These are phyloP conservation scores for Tadarida brasiliensis DNA, from an alignment of 2,797 vertebrate genomes.

Conservation along the genomic window DNA sequence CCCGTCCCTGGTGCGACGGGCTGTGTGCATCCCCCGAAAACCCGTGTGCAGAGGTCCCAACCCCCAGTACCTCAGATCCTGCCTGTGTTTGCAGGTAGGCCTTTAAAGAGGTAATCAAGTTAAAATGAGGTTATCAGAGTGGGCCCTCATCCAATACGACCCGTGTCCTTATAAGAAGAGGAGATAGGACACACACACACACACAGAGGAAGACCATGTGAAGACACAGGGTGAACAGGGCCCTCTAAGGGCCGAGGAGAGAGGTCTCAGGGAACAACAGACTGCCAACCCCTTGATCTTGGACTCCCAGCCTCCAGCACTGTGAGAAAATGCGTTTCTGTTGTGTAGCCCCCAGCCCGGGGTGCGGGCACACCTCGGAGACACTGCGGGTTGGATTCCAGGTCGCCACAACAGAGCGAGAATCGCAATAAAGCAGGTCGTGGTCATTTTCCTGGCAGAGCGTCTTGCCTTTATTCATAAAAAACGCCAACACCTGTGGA, in stretches of 20 bases:
- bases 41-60: not conserved
- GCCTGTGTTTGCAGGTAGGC: not conserved
- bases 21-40: not conserved
- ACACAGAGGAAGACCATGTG: not conserved
- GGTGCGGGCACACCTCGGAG: not conserved
- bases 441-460: not conserved
- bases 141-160: not conserved
- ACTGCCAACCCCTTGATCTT: not conserved
- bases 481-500: not conserved
- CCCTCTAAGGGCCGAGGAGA: not conserved
- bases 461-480: not conserved
- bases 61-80: not conserved
- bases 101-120: not conserved
- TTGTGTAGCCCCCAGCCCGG: not conserved
- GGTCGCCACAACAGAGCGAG: not conserved
- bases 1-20: too few species aligned
- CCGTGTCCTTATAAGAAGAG: not conserved
- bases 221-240: not conserved
- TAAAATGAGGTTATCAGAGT: not conserved
- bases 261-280: not conserved
- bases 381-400: not conserved
- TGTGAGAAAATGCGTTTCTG: not conserved
- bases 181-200: not conserved
- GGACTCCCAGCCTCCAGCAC: not conserved
- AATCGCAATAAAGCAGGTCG: not conserved